A percentile compares a stretch with the other conserved stretches of the same genome.
phyloP scores from a whole-genome alignment of 2,113 vertebrate genomes.

The Holacanthus passer region DNA sequence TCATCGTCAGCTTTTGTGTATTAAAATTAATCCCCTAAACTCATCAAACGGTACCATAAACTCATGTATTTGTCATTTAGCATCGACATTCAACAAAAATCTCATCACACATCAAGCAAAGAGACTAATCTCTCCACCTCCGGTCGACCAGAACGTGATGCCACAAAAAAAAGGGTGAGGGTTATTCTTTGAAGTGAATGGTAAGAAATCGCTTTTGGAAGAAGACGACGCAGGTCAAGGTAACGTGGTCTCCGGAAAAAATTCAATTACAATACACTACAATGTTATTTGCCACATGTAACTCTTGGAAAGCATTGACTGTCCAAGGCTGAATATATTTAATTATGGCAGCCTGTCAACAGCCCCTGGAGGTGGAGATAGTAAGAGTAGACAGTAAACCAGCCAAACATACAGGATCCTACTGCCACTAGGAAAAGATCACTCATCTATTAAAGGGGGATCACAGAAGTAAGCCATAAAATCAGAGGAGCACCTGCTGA shows the following conservation, averaged over 20 bases:
- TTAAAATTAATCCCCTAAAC: no score
- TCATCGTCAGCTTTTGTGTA: background rate
- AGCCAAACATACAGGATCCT: background rate
- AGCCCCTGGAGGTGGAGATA: background rate
- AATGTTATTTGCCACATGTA: background rate
- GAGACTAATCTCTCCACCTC: background rate
- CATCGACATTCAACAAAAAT: background rate
- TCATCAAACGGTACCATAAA: no score
- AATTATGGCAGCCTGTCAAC: background rate
- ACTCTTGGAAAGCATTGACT: background rate
- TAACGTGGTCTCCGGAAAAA: background rate
- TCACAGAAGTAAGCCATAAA: slow-evolving; percentile 1
- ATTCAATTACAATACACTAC: background rate
- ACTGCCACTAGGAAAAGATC: background rate
- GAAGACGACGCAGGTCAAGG: background rate
- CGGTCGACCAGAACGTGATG: background rate
- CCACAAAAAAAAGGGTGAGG: background rate
- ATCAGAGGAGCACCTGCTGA: slow-evolving; percentile 46
- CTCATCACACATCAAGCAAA: background rate
- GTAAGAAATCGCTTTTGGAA: background rate
- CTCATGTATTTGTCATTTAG: background rate
- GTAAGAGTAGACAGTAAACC: background rate
- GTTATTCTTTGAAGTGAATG: background rate
- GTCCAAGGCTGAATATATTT: background rate
- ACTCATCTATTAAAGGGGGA: slow-evolving; percentile 3